These are phyloP conservation scores for Bufotes viridis DNA, from an alignment of 2,797 vertebrate genomes.

Conservation along the genomic window DNA sequence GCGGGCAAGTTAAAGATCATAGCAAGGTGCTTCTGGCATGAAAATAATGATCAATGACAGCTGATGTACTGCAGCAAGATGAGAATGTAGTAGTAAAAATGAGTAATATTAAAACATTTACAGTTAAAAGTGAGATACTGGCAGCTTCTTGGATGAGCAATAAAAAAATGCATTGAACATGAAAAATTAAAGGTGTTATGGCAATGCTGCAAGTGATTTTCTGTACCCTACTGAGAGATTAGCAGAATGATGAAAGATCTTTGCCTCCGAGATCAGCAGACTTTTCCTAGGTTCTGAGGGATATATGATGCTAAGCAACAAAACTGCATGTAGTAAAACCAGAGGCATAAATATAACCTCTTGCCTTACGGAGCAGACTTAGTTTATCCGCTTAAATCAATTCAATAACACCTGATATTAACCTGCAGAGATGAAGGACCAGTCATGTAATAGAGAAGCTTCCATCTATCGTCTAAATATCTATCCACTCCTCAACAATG, in stretches of 20 bases:
- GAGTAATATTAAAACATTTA: slow-evolving; percentile 70
- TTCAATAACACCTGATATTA: slow-evolving; percentile 64
- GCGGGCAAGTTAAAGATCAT: slow-evolving; percentile 58
- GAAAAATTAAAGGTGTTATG: slow-evolving; percentile 76
- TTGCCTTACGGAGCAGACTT: slow-evolving; percentile 73
- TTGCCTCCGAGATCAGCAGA: slow-evolving; percentile 66
- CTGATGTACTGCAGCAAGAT: slow-evolving; percentile 62
- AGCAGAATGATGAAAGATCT: slow-evolving; percentile 70
- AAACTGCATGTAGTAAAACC: slow-evolving; percentile 77
- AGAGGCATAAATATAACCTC: slow-evolving; percentile 71
- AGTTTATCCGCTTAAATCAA: slow-evolving; percentile 70
- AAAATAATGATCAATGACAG: slow-evolving; percentile 62
- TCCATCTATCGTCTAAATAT: neutral
- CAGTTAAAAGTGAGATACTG: slow-evolving; percentile 67
- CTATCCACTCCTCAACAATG: too few species aligned
- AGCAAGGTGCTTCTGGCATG: slow-evolving; percentile 59
- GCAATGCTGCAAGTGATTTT: slow-evolving; percentile 72
- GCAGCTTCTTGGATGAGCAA: slow-evolving; percentile 68
- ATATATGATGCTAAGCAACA: slow-evolving; percentile 69
- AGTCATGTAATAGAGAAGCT: neutral
- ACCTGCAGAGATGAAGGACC: slow-evolving; percentile 53
- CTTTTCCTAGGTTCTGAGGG: slow-evolving; percentile 71
- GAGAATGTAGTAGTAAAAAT: slow-evolving; percentile 64
- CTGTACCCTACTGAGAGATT: slow-evolving; percentile 70
- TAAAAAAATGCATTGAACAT: slow-evolving; percentile 72